These are phyloP conservation scores for Oligia fasciuncula DNA, from an alignment of 2,888 invertebrate genomes.

Conservation along the genomic window DNA sequence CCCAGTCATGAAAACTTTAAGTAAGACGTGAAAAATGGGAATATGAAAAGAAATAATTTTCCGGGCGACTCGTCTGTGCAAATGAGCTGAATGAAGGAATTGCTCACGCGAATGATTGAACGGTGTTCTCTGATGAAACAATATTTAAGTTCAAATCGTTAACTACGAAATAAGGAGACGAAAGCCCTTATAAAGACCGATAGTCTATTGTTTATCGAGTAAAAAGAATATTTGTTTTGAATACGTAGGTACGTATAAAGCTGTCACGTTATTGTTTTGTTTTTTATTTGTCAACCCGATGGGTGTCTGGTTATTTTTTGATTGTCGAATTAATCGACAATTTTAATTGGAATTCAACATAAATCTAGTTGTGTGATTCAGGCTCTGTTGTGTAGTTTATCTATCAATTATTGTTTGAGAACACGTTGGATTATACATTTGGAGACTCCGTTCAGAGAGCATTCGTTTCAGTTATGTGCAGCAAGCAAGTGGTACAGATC, in stretches of 20 bases:
- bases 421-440: background rate
- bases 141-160: slow-evolving; percentile 77
- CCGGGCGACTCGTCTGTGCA: slow-evolving; percentile 89
- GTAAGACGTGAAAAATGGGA: slow-evolving; percentile 89
- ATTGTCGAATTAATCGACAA: no score
- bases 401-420: background rate
- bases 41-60: slow-evolving; percentile 91
- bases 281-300: background rate
- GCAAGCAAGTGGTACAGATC: background rate
- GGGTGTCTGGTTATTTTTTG: no score
- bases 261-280: background rate
- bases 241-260: no score
- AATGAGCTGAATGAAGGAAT: slow-evolving; percentile 89
- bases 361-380: no score
- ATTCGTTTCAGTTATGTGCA: background rate
- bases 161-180: slow-evolving; percentile 47
- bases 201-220: background rate
- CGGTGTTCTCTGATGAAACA: slow-evolving; percentile 84
- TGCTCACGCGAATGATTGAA: slow-evolving; percentile 89
- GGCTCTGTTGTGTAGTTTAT: background rate
- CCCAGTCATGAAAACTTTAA: slow-evolving; percentile 84
- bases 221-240: background rate
- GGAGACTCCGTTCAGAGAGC: background rate
- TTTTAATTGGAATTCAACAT: no score
- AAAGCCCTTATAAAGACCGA: background rate